Percentiles rank a stretch among this genome's conserved stretches.
phyloP scores from a whole-genome alignment of 1,140 invertebrate genomes.

The Augochlora pura region DNA sequence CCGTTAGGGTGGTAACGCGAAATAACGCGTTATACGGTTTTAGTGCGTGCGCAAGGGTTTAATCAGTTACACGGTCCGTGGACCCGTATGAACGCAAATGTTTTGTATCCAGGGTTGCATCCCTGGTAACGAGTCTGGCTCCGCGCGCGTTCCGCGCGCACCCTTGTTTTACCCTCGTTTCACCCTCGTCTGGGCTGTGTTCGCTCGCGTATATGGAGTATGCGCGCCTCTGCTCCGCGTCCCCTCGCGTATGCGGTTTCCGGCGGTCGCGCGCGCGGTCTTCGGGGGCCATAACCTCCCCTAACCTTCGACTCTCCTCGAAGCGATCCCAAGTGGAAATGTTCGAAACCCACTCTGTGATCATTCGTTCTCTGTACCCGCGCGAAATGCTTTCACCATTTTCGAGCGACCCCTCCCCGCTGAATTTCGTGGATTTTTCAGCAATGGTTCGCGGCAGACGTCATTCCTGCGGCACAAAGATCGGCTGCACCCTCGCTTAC shows the following conservation, averaged over 20 bases:
- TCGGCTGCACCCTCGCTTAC: neutral
- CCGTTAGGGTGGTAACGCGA: no score
- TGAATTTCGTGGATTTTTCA: neutral
- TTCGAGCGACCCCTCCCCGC: no score
- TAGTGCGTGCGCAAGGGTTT: neutral
- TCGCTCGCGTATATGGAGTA: conserved; percentile 11
- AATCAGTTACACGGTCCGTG: conserved; percentile 27
- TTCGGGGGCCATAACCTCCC: conserved; percentile 25
- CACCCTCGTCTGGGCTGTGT: conserved; percentile 26
- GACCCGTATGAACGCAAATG: conserved; percentile 11
- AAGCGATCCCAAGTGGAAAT: conserved; percentile 27
- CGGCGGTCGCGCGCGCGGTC: conserved; percentile 12
- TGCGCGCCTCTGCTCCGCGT: conserved; percentile 1
- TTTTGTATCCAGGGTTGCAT: conserved; percentile 31
- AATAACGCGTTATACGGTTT: neutral
- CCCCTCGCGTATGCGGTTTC: neutral
- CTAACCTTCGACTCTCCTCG: conserved; percentile 29
- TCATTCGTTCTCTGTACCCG: neutral
- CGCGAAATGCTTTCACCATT: neutral
- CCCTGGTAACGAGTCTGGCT: conserved; percentile 48
- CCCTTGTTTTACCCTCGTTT: conserved; percentile 37
- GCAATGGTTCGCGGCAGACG: neutral
- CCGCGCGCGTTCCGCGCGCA: conserved; percentile 11
- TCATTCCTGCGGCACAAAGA: neutral
- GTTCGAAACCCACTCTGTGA: neutral